Base-by-base conservation (phyloP, 1,140 invertebrate genomes). In the Triops longicaudatus region DNA sequence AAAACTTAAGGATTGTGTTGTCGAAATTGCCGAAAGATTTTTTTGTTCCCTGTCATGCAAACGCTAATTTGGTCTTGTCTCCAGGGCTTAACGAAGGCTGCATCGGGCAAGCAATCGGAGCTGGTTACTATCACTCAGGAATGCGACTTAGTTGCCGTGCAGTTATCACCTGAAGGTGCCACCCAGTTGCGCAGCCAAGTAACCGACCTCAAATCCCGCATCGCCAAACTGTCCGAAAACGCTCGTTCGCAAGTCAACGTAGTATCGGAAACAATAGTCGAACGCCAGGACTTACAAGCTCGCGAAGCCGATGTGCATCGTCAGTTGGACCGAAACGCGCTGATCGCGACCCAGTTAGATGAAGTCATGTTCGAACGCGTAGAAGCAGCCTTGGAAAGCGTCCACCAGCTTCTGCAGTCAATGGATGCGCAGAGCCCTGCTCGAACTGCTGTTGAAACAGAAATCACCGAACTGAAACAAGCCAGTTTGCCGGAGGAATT, bases 301-400 rank as follows among this genome's bases (percentile, higher is more conserved):
- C 92, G 92, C 82, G 85, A 97, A 73, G 87, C 89, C 12, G 90
- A 91, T 79, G 93, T 97, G 81, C 89, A 91, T 73, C 91, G 90
- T 74, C 96, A 93, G 93, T 89, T 97, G 84, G 90, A 91, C 72
- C 88, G 91, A 76, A 86, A 95, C 72, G 87, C 90, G 80, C 86
- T 88, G 26, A 90, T 92, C 80, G 88, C 93, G 26, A 88, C 90
- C 71, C 90, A 92, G 80, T 89, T 93, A 73, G 91, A 92, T 83
- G 92, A 94, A 82, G 89, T 96, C 17, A 89, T 89, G 81, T 86
- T 91, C 1, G 91, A 93, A 80, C 90, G 92, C 82, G 89, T 96
- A 2, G 91, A 93, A 79, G 87, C 89, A 0, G 89, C 89, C 72
- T 82, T 95, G n/a, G 91, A 92, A 80, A 90, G 90, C 3, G 88